phyloP scores from a whole-genome alignment of 2,113 vertebrate genomes.

The Albula glossodonta region DNA sequence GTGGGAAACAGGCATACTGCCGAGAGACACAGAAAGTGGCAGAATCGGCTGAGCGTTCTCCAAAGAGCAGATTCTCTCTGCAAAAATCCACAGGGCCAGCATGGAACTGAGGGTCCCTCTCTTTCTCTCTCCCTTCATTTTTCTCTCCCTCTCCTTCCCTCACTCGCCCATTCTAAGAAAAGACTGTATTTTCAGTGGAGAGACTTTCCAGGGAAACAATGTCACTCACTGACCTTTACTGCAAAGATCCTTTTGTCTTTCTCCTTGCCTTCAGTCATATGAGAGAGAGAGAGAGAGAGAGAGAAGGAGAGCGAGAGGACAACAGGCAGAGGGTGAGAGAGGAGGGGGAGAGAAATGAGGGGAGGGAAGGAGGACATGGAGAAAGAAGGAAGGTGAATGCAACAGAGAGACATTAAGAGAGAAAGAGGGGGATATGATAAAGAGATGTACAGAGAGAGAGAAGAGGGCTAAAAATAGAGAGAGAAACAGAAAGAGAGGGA shows the following conservation, averaged over 20 bases:
- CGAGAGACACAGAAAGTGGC: background rate
- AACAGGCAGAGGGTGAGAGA: background rate
- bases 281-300: background rate
- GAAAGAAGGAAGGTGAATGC: too few relatives aligned
- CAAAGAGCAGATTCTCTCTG: background rate
- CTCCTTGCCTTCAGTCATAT: background rate
- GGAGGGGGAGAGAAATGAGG: background rate
- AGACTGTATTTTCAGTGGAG: conserved; percentile 1
- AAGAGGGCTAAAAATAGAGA: background rate
- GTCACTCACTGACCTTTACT: background rate
- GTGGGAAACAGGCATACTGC: background rate
- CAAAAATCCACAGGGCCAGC: background rate
- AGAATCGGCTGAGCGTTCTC: background rate
- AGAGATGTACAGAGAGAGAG: too few relatives aligned
- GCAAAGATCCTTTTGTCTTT: background rate
- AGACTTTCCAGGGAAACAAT: background rate
- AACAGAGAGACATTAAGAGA: background rate
- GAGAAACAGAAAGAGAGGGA: background rate
- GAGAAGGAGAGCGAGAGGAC: background rate
- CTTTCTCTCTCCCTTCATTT: background rate
- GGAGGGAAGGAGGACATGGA: background rate
- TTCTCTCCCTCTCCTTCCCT: background rate
- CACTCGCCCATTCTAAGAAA: background rate
- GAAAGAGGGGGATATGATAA: too few relatives aligned
- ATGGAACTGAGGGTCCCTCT: background rate